Percentiles rank a stretch among this genome's conserved stretches.
phyloP scores from a whole-genome alignment of 2,797 vertebrate genomes.

The Sternarchorhynchus goeldii region DNA sequence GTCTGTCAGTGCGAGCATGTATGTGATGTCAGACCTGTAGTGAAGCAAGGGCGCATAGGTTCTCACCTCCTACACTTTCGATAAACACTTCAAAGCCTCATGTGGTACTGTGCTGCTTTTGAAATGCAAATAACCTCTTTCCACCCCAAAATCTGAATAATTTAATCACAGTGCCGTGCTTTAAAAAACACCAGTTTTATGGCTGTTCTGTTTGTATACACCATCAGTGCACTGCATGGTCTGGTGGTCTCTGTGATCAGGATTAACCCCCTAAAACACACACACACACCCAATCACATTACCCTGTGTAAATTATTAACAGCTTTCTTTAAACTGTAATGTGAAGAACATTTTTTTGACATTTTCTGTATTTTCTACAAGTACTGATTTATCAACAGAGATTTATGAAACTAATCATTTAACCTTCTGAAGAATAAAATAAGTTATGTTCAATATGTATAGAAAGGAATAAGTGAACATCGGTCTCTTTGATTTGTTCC shows the following conservation, averaged over 20 bases:
- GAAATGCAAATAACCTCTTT: conserved; percentile 53
- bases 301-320: background rate
- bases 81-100: conserved; percentile 45
- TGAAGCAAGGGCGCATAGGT: conserved; percentile 2
- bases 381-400: background rate
- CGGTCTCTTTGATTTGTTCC: conserved; percentile 40
- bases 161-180: conserved; percentile 27
- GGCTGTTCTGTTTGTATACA: conserved; percentile 22
- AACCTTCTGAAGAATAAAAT: conserved; percentile 12
- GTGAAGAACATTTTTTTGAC: background rate
- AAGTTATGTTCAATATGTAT: conserved; percentile 30
- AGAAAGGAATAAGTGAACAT: conserved; percentile 44
- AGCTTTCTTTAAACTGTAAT: background rate
- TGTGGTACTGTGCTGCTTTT: conserved; percentile 33
- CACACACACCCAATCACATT: background rate
- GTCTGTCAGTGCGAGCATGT: too few species aligned
- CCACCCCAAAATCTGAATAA: conserved; percentile 38
- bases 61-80: conserved; percentile 12
- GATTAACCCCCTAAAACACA: conserved; percentile 11
- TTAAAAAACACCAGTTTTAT: conserved; percentile 28
- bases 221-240: conserved; percentile 18
- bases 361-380: background rate
- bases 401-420: background rate
- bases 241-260: background rate
- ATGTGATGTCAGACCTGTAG: conserved; percentile 20